phyloP scores from a whole-genome alignment of 2,888 invertebrate genomes.

The Heteromyza rotundicornis region DNA sequence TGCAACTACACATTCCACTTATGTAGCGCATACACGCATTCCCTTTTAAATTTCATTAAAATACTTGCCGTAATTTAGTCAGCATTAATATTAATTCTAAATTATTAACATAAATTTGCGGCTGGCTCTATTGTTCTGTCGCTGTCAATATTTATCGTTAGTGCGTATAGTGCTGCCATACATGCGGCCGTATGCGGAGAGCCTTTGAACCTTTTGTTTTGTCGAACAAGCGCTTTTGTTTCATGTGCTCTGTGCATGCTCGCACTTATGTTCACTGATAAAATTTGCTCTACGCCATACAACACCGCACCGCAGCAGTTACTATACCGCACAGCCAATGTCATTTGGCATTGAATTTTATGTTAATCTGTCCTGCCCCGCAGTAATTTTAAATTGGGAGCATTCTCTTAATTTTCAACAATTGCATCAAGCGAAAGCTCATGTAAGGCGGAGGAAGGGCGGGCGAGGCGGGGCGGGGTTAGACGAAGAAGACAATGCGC shows the following conservation, averaged over 20 bases:
- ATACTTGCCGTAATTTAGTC: too few species aligned
- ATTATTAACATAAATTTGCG: too few species aligned
- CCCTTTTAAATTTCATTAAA: too few species aligned
- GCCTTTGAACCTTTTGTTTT: not conserved
- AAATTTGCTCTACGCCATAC: not conserved
- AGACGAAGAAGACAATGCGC: not conserved
- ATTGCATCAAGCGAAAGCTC: not conserved
- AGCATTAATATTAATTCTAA: too few species aligned
- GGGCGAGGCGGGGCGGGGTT: not conserved
- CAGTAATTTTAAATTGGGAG: not conserved
- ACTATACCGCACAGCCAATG: not conserved
- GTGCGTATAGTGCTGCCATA: not conserved
- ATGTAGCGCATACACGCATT: too few species aligned
- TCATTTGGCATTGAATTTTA: slow-evolving; percentile 4
- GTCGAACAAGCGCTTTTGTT: not conserved
- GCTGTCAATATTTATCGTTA: not conserved
- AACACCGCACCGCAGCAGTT: not conserved
- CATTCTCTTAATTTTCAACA: slow-evolving; percentile 2
- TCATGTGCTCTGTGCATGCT: too few species aligned
- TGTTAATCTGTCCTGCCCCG: not conserved
- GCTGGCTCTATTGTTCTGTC: not conserved
- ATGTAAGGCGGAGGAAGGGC: not conserved
- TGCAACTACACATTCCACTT: too few species aligned
- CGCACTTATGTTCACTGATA: too few species aligned
- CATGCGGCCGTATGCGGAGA: not conserved